Percentiles rank a stretch among this genome's conserved stretches.
These are phyloP conservation scores for Drosophila kohkoa DNA, from an alignment of 1,140 invertebrate species.

Conservation along the genomic window DNA sequence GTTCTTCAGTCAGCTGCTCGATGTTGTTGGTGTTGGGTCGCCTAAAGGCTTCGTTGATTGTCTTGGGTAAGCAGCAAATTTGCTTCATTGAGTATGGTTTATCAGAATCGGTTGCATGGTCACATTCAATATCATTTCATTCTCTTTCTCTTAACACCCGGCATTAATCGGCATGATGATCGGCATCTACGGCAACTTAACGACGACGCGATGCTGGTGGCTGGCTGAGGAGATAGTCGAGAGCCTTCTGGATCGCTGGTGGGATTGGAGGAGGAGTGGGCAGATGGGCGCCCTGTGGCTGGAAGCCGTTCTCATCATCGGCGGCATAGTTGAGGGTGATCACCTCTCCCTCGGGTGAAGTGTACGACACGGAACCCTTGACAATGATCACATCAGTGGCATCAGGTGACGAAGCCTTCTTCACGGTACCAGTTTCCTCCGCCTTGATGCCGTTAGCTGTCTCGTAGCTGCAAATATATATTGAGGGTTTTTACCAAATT, in stretches of 20 bases:
- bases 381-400: constrained; percentile 88
- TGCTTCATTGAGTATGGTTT: constrained; percentile 44
- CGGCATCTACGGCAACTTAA: constrained; percentile 31
- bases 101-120: constrained; percentile 45
- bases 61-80: constrained; percentile 40
- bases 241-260: constrained; percentile 90
- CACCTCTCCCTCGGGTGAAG: constrained; percentile 91
- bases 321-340: constrained; percentile 92
- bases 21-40: constrained; percentile 38
- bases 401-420: constrained; percentile 87
- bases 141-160: constrained; percentile 4
- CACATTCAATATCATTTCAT: constrained; percentile 19
- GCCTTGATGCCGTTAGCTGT: constrained; percentile 91
- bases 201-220: constrained; percentile 83
- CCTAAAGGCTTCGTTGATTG: constrained; percentile 30
- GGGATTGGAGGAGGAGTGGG: constrained; percentile 91
- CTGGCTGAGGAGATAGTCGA: constrained; percentile 87
- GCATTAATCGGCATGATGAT: constrained; percentile 8
- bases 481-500: constrained; percentile 4
- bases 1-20: constrained; percentile 73
- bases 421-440: constrained; percentile 88
- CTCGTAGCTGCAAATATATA: constrained; percentile 87
- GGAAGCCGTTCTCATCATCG: constrained; percentile 91
- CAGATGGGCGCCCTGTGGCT: constrained; percentile 89
- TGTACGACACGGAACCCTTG: constrained; percentile 92